Base-by-base conservation (phyloP, 1,140 invertebrate species). In the Leptinotarsa lineolata region DNA sequence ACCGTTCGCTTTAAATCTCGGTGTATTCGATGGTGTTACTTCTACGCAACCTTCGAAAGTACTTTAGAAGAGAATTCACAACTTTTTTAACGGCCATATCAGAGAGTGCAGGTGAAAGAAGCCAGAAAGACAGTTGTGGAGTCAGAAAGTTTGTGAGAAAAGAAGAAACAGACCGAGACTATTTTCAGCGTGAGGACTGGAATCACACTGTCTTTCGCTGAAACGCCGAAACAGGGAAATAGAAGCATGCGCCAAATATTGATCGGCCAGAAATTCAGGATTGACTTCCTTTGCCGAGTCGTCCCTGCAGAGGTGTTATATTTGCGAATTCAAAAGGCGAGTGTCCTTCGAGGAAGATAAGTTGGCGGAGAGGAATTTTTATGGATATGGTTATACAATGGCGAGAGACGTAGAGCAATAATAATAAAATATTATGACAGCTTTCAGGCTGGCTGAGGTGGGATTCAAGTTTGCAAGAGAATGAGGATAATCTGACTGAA, bases 171-270 rank as follows among this genome's bases (percentile, higher is more conserved):
- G 39, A 18, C 6, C 64, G 13, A 39, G 30, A 30, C n/a, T 30
- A 66, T 66, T 66, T 30, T 46, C 64, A 30, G 64, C 30, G 22
- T 24, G 64, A 16, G 12, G 18, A 66, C 64, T n/a, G 39, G 44
- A 66, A 16, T 66, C 61, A 46, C n/a, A 66, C 64, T 66, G 39
- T 12, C 64, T 18, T 24, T 44, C 48, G 15, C 4, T 54, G 30
- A 39, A 39, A 0, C 15, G 48, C 48, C 2, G 48, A 54, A 54
- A 54, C 16, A 3, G 2, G 48, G 18, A 21, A 18, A 54, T 11
- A 54, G 68, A 69, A 30, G 46, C 68, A 69, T 69, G 68, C 68
- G 68, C 68, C 46, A 69, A 5, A 69, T 69, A 69, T 69, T 69
- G 68, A 69, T 69, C 68, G 20, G 68, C 44, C n/a, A 54, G 48